phyloP scores from a whole-genome alignment of 2,797 vertebrate genomes.

The Etheostoma perlongum region DNA sequence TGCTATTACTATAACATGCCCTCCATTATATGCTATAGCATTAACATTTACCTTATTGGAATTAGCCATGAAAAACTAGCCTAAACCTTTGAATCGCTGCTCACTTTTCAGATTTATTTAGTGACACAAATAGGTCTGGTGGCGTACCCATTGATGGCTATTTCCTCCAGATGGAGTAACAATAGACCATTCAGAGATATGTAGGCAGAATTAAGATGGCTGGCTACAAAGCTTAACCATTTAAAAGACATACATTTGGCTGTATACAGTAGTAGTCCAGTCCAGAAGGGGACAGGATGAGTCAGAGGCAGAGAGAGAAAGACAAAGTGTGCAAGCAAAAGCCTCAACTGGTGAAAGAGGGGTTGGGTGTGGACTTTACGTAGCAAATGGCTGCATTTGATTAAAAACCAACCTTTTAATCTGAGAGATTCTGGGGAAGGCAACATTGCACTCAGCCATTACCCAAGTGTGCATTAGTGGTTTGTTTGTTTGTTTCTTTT shows the following conservation, averaged over 20 bases:
- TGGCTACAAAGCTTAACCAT: neutral
- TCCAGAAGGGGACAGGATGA: neutral
- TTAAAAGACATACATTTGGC: neutral
- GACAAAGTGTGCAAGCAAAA: neutral
- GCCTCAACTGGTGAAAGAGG: conserved; percentile 6
- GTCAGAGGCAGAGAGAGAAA: neutral
- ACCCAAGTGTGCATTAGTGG: conserved; percentile 17
- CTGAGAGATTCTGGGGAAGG: conserved; percentile 30
- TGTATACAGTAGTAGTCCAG: neutral
- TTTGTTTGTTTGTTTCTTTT: conserved; percentile 9
- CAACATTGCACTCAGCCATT: conserved; percentile 13
- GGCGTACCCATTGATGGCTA: neutral
- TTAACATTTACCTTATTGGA: neutral
- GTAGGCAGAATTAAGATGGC: neutral
- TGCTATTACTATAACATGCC: neutral
- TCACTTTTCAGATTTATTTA: neutral
- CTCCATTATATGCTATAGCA: neutral
- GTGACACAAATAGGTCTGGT: neutral
- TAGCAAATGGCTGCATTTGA: conserved; percentile 29
- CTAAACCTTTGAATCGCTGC: neutral
- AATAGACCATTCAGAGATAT: neutral
- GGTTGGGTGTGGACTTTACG: conserved; percentile 15
- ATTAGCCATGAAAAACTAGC: neutral
- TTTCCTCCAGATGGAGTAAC: conserved; percentile 9
- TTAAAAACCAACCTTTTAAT: conserved; percentile 32